Evolutionary conservation across 2,888 invertebrate genomes (phyloP).

Genomic region (Liopterus haemorrhoidalis): DNA sequence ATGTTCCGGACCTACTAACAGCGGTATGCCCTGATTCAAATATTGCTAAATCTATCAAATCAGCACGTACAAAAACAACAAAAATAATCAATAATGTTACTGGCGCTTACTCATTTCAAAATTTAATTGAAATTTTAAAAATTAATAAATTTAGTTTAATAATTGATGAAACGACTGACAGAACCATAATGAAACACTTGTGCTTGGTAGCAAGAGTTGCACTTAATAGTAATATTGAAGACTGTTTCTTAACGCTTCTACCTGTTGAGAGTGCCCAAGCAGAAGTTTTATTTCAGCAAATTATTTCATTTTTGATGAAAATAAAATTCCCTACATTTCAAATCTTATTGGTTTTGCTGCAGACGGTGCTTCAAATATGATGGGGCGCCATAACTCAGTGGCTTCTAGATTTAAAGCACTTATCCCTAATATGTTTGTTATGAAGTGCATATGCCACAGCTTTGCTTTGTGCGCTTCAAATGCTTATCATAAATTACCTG

Average conservation of each 20-base stretch:
- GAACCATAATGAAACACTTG: slow-evolving; percentile 7
- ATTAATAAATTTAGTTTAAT: slow-evolving; percentile 6
- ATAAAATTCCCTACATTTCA: slow-evolving; percentile 2
- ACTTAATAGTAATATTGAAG: slow-evolving; percentile 1
- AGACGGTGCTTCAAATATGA: slow-evolving; percentile 13
- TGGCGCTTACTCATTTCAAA: slow-evolving; percentile 1
- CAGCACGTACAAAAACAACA: not conserved
- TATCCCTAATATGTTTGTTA: slow-evolving; percentile 1
- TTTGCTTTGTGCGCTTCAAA: slow-evolving; percentile 3
- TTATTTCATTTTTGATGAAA: slow-evolving; percentile 12
- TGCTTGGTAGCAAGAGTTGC: slow-evolving; percentile 2
- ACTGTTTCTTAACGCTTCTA: slow-evolving; percentile 10
- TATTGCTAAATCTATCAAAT: not conserved
- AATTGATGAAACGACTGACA: slow-evolving; percentile 1
- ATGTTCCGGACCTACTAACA: too few relatives aligned
- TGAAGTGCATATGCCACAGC: slow-evolving; percentile 4
- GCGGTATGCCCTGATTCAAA: too few relatives aligned
- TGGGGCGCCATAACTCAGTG: slow-evolving; percentile 6
- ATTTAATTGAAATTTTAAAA: slow-evolving; percentile 3
- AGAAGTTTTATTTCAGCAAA: slow-evolving; percentile 15
- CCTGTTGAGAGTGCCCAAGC: slow-evolving; percentile 11
- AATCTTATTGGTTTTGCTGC: slow-evolving; percentile 9
- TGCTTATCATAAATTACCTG: slow-evolving; percentile 10
- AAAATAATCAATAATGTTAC: not conserved
- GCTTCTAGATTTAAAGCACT: not conserved